phyloP scores from a whole-genome alignment of 1,140 invertebrate species.

The Elymnias hypermnestra region DNA sequence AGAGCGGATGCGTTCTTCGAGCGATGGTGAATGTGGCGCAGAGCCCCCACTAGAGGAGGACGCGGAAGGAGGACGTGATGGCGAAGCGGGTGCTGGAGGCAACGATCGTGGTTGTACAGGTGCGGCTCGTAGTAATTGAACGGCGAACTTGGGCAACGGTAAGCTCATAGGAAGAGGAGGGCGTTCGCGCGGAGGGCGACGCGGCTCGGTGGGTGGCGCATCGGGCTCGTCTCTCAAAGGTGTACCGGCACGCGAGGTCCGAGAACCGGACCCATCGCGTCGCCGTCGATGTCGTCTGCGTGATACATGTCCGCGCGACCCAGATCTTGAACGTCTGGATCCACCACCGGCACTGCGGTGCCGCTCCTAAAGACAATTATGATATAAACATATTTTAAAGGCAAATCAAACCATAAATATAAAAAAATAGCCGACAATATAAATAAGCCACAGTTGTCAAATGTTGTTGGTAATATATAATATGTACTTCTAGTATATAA shows the following conservation, averaged over 20 bases:
- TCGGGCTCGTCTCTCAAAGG: conserved; percentile 91
- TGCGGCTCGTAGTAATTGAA: conserved; percentile 77
- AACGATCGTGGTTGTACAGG: conserved; percentile 64
- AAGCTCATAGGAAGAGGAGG: conserved; percentile 83
- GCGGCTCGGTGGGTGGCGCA: conserved; percentile 83
- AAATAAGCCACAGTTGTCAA: too few relatives aligned
- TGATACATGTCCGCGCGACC: conserved; percentile 41
- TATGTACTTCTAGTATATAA: too few relatives aligned
- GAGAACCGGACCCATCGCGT: conserved; percentile 41
- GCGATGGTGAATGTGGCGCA: conserved; percentile 78
- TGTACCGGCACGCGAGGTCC: conserved; percentile 83
- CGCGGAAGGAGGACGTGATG: conserved; percentile 71
- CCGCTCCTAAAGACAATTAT: conserved; percentile 47
- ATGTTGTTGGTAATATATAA: too few relatives aligned
- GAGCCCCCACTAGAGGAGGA: conserved; percentile 78
- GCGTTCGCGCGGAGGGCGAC: conserved; percentile 78
- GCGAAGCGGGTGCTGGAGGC: conserved; percentile 49
- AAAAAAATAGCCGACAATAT: too few relatives aligned
- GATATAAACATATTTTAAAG: too few relatives aligned
- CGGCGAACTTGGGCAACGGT: conserved; percentile 90
- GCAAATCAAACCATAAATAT: too few relatives aligned
- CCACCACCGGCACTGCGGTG: conserved; percentile 45
- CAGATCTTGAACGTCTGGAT: conserved; percentile 45
- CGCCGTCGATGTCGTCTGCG: conserved; percentile 47
- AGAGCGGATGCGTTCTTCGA: conserved; percentile 91